Conservation (phyloP, 2,113 vertebrate genomes). For the Pseudonaja textilis region DNA sequence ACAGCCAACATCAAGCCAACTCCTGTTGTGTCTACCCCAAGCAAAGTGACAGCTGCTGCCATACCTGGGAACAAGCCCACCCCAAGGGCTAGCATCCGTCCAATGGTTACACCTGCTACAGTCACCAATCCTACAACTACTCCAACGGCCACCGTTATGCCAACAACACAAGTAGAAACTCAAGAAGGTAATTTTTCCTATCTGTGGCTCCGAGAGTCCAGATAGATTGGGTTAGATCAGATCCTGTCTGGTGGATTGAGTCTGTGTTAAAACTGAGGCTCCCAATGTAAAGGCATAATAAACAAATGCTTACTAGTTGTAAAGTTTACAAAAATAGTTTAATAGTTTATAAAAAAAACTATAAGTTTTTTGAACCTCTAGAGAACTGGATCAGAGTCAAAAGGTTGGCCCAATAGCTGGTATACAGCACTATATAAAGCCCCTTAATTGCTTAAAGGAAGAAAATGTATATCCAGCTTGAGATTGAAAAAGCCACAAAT, state of each 20-base stretch:
- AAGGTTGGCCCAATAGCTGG: not conserved
- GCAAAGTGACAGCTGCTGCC: constrained; percentile 87
- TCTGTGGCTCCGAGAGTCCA: too few species aligned
- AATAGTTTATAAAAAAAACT: too few species aligned
- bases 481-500: not conserved
- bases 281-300: not conserved
- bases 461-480: not conserved
- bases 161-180: constrained; percentile 94
- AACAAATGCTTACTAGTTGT: not conserved
- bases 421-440: not conserved
- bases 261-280: too few species aligned
- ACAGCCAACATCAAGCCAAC: constrained; percentile 99
- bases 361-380: not conserved
- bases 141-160: constrained; percentile 97
- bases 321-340: too few species aligned
- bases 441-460: not conserved
- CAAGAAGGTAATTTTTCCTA: constrained; percentile 81
- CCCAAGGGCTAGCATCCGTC: constrained; percentile 94
- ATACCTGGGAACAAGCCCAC: constrained; percentile 93
- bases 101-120: constrained; percentile 94
- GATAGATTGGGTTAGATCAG: too few species aligned
- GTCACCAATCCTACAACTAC: constrained; percentile 89
- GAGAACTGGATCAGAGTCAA: not conserved
- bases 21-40: constrained; percentile 88
- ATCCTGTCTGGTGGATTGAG: too few species aligned